Evolutionary conservation across 1,140 invertebrate genomes (phyloP).

Genomic region (Polypedilum pembai): DNA sequence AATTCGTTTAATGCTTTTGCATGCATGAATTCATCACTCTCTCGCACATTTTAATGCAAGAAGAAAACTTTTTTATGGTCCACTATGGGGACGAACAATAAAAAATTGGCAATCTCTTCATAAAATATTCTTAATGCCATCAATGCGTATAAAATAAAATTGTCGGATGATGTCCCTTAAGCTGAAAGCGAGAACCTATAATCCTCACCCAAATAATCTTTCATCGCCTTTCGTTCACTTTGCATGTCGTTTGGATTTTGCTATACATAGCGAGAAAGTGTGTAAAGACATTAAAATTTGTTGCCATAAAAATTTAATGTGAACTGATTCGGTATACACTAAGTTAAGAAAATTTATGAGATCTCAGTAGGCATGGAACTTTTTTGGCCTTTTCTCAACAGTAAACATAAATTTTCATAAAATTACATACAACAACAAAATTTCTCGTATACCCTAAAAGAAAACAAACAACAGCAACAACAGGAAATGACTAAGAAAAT

Average conservation of each 20-base stretch:
- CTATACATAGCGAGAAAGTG: background rate
- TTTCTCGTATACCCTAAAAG: background rate
- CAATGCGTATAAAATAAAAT: background rate
- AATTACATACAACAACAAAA: background rate
- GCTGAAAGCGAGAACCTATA: too few species aligned
- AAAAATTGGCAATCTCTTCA: background rate
- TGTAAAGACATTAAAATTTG: background rate
- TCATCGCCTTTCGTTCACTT: background rate
- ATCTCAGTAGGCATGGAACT: background rate
- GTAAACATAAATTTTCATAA: background rate
- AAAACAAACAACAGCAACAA: background rate
- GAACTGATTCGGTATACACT: background rate
- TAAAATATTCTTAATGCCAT: constrained; percentile 3
- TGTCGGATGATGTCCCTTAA: too few species aligned
- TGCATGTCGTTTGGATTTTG: background rate
- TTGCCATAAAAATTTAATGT: background rate
- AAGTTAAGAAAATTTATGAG: constrained; percentile 5
- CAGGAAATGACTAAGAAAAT: background rate
- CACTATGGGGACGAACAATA: background rate
- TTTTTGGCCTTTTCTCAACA: too few species aligned
- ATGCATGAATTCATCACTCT: too few species aligned
- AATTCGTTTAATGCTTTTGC: too few species aligned
- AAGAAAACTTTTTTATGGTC: too few species aligned
- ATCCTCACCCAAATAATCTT: too few species aligned
- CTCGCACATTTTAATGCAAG: too few species aligned